Percentiles rank a stretch among this genome's conserved stretches.
Conservation (phyloP, 2,888 invertebrate species). For the Drosophila incognita region DNA sequence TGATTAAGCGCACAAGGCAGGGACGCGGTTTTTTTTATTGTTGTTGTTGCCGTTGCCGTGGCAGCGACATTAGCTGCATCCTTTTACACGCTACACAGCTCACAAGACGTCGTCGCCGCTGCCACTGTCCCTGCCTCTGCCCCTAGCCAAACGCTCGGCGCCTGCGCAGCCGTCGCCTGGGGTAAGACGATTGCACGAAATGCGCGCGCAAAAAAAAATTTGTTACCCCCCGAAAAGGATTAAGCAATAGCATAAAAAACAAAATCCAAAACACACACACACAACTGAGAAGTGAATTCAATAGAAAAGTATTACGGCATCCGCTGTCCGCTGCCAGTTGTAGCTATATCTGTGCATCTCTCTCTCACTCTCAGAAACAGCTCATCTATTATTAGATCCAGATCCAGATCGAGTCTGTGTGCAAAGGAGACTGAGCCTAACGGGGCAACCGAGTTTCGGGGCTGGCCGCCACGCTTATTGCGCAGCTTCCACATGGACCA, state of each 20-base stretch:
- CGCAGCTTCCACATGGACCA: constrained; percentile 69
- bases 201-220: constrained; percentile 71
- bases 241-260: constrained; percentile 39
- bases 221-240: constrained; percentile 72
- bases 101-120: constrained; percentile 45
- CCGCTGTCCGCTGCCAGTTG: constrained; percentile 46
- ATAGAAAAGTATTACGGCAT: constrained; percentile 59
- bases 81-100: constrained; percentile 71
- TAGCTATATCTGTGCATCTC: constrained; percentile 22
- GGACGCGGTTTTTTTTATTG: constrained; percentile 38
- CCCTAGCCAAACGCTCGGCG: constrained; percentile 40
- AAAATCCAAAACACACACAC: constrained; percentile 10
- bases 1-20: constrained; percentile 71
- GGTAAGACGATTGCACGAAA: constrained; percentile 57
- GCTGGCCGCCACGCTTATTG: constrained; percentile 71
- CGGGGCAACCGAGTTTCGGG: constrained; percentile 25
- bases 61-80: constrained; percentile 83
- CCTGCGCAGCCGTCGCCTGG: constrained; percentile 67
- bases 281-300: constrained; percentile 19
- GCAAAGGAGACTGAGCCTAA: constrained; percentile 26
- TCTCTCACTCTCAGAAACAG: constrained; percentile 17
- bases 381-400: constrained; percentile 58
- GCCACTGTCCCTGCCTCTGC: constrained; percentile 15
- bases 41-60: neutral
- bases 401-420: constrained; percentile 18